Evolutionary conservation across 2,113 vertebrate species (phyloP).

Genomic region (Pterocles orientalis): DNA sequence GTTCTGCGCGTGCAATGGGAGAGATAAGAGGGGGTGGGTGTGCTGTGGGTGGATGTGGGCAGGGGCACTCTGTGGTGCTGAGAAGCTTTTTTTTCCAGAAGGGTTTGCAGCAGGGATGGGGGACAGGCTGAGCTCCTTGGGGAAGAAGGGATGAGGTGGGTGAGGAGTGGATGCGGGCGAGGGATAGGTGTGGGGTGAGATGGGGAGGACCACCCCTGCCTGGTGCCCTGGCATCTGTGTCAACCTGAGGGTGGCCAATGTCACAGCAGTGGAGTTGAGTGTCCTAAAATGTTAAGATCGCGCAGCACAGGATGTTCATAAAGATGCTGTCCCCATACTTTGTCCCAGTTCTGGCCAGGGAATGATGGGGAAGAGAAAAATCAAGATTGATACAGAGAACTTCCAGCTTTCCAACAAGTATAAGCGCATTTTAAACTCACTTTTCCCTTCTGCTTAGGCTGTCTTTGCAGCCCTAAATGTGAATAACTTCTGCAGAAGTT

Average conservation of each 20-base stretch:
- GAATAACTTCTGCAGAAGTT: background rate
- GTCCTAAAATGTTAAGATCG: background rate
- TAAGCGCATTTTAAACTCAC: background rate
- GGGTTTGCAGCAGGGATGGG: background rate
- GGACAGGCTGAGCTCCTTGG: accelerated
- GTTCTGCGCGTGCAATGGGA: background rate
- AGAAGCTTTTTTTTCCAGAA: background rate
- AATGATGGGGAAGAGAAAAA: background rate
- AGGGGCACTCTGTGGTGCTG: background rate
- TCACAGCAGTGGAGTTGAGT: accelerated
- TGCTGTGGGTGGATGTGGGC: background rate
- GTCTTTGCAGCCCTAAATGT: background rate
- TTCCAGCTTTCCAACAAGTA: background rate
- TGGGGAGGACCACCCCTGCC: background rate
- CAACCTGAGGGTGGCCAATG: background rate
- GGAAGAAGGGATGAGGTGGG: background rate
- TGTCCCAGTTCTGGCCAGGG: background rate
- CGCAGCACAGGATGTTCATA: accelerated
- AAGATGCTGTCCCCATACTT: background rate
- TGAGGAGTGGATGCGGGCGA: too few species aligned
- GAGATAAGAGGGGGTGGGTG: background rate
- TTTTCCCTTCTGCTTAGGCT: background rate
- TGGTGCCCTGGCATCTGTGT: background rate
- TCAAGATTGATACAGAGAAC: accelerated
- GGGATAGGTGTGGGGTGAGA: too few species aligned